These are phyloP conservation scores for Cynopterus brachyotis DNA, from an alignment of 2,113 vertebrate genomes.

Conservation along the genomic window DNA sequence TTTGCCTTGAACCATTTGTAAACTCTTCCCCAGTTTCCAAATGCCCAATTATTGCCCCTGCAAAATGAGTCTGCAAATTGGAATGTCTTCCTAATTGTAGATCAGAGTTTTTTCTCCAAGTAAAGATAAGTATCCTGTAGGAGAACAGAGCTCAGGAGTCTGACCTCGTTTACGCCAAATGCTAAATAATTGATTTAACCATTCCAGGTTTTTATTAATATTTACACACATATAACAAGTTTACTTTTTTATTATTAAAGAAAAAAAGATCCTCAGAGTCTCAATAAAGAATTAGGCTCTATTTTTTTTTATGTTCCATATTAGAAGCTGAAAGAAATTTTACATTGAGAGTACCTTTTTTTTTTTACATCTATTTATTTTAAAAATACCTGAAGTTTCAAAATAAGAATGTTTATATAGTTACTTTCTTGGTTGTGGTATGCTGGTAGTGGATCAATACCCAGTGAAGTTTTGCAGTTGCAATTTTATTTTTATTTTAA, in stretches of 20 bases:
- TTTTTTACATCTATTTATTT: background rate
- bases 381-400: slow-evolving; percentile 65
- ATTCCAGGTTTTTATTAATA: background rate
- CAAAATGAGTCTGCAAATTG: background rate
- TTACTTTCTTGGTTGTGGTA: slow-evolving; percentile 56
- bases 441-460: slow-evolving; percentile 70
- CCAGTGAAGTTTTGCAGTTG: slow-evolving; percentile 69
- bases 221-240: background rate
- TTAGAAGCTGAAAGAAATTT: slow-evolving; percentile 10
- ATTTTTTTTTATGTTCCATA: slow-evolving; percentile 30
- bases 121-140: background rate
- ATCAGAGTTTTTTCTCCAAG: slow-evolving; percentile 23
- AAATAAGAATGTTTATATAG: slow-evolving; percentile 46
- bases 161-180: background rate
- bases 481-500: slow-evolving; percentile 79
- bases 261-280: background rate
- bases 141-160: background rate
- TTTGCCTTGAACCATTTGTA: slow-evolving; percentile 9
- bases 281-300: background rate
- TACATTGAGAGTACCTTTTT: background rate
- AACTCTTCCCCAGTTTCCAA: background rate
- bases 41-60: background rate
- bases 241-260: background rate
- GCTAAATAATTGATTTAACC: background rate
- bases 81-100: background rate